A percentile compares a stretch with the other conserved stretches of the same genome.
Conservation (phyloP, 1,140 invertebrate genomes). For the Ceratoteleas bidentatus region DNA sequence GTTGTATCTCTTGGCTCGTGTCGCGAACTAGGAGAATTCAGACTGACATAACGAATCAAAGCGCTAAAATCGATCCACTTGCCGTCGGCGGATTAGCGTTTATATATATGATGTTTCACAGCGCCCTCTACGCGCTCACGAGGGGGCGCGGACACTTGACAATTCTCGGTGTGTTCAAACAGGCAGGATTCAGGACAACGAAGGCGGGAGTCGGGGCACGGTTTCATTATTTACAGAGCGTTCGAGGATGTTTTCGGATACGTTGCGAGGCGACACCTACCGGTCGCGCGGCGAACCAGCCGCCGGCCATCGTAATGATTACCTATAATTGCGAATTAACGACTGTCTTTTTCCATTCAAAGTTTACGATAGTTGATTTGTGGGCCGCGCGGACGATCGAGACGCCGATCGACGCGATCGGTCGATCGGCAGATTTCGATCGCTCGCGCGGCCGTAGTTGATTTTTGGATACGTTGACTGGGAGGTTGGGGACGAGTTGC, state of each 20-base stretch:
- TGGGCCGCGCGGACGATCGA: conserved; percentile 24
- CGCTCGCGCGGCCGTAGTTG: conserved; percentile 24
- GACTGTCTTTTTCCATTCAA: conserved; percentile 59
- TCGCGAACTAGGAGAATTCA: conserved; percentile 79
- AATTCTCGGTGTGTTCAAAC: conserved; percentile 39
- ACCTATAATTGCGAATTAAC: conserved; percentile 42
- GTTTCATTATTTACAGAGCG: conserved; percentile 13
- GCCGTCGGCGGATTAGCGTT: conserved; percentile 44
- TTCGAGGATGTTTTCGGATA: conserved; percentile 16
- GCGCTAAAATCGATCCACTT: conserved; percentile 67
- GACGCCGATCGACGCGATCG: conserved; percentile 38
- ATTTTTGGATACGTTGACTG: conserved; percentile 56
- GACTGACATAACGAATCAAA: conserved; percentile 79
- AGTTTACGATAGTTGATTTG: conserved; percentile 60
- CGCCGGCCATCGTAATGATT: conserved; percentile 32
- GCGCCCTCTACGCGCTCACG: conserved; percentile 24
- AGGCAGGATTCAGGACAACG: conserved; percentile 33
- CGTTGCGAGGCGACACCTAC: conserved; percentile 26
- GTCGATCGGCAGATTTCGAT: conserved; percentile 30
- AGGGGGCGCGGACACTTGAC: conserved; percentile 36
- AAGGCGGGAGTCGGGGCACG: conserved; percentile 13
- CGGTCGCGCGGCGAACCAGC: conserved; percentile 21
- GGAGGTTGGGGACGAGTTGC: conserved; percentile 24
- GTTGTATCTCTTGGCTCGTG: conserved; percentile 65
- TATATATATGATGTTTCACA: conserved; percentile 26